A percentile compares a stretch with the other conserved stretches of the same genome.
These are phyloP conservation scores for Cisticola juncidis DNA, from an alignment of 2,113 vertebrate genomes.

Conservation along the genomic window DNA sequence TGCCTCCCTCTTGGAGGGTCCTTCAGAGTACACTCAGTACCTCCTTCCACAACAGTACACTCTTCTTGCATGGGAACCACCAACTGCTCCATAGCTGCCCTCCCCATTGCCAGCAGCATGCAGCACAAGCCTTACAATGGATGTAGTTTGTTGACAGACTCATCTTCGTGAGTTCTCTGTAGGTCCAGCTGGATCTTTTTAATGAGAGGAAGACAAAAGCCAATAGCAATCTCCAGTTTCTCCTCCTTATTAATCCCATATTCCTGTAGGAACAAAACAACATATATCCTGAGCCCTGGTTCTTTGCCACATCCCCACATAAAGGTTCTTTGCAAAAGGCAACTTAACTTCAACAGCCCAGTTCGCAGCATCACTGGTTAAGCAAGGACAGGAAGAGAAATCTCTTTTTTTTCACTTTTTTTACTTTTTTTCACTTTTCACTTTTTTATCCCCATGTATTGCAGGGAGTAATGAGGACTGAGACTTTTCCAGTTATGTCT, in stretches of 20 bases:
- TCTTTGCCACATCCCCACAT: not conserved
- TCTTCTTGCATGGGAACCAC: not conserved
- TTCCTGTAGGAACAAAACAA: slow-evolving; percentile 77
- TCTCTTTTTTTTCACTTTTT: no score
- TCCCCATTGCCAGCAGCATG: not conserved
- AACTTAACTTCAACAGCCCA: not conserved
- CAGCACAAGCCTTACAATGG: slow-evolving; percentile 80
- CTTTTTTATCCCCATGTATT: not conserved
- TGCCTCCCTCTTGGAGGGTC: not conserved
- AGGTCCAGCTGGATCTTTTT: slow-evolving; percentile 95
- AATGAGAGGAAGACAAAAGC: slow-evolving; percentile 95
- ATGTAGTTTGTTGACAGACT: slow-evolving; percentile 98
- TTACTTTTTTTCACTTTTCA: no score
- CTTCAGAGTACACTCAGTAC: not conserved
- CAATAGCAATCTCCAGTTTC: slow-evolving; percentile 95
- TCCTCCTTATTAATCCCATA: slow-evolving; percentile 93
- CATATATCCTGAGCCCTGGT: not conserved
- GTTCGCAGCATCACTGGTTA: not conserved
- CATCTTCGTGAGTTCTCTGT: slow-evolving; percentile 96
- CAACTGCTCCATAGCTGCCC: not conserved
- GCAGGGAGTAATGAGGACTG: not conserved
- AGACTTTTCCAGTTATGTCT: not conserved
- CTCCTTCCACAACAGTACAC: not conserved
- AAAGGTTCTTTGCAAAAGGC: not conserved
- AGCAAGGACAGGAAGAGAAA: not conserved